A percentile compares a stretch with the other conserved stretches of the same genome.
Evolutionary conservation across 2,888 invertebrate species (phyloP).

Genomic region (Rhagium mordax): DNA sequence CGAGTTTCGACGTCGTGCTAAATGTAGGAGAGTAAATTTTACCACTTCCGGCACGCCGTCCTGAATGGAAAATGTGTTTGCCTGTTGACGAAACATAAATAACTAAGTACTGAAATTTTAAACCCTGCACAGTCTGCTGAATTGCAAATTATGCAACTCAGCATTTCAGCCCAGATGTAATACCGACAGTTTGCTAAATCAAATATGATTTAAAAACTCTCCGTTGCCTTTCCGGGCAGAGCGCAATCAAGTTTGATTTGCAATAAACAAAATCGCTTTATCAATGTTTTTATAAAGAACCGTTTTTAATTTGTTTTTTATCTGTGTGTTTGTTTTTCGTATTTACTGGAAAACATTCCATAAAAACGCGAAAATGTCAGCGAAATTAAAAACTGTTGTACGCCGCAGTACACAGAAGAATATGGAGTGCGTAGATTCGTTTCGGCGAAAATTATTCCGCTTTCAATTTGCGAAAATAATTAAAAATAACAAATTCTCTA

Average conservation of each 20-base stretch:
- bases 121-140: not conserved
- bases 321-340: not conserved
- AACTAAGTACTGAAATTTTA: constrained; percentile 13
- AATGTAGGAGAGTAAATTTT: not conserved
- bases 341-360: not conserved
- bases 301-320: not conserved
- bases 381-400: not conserved
- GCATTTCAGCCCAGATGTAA: not conserved
- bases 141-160: constrained; percentile 26
- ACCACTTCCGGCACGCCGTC: not conserved
- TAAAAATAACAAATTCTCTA: no score
- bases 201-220: constrained; percentile 18
- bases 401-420: not conserved
- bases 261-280: constrained; percentile 4
- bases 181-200: constrained; percentile 17
- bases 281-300: not conserved
- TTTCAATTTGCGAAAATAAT: not conserved
- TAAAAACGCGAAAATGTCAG: not conserved
- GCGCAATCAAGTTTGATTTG: not conserved
- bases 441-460: not conserved
- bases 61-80: not conserved
- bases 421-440: not conserved
- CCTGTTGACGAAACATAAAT: not conserved
- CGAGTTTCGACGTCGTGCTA: not conserved
- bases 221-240: not conserved